Conservation (phyloP, 2,888 invertebrate genomes). For the Eupithecia vulgata region DNA sequence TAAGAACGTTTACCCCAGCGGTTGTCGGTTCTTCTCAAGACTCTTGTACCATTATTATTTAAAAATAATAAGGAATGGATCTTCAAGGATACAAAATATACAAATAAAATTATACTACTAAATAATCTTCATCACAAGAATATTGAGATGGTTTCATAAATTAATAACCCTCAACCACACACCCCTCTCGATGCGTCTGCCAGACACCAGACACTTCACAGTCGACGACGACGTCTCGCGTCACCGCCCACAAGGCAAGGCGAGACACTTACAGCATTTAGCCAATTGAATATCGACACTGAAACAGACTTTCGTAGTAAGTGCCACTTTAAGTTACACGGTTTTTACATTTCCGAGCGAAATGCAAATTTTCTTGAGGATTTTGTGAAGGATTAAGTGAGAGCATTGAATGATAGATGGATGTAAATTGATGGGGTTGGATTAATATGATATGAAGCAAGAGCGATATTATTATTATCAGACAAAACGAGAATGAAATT, state of each 20-base stretch:
- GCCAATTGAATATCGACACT: constrained; percentile 38
- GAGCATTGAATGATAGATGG: background rate
- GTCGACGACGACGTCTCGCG: background rate
- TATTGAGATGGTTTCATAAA: background rate
- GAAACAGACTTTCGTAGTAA: constrained; percentile 32
- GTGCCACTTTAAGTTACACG: constrained; percentile 40
- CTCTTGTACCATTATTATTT: too few relatives aligned
- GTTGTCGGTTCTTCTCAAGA: too few relatives aligned
- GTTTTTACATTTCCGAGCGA: constrained; percentile 37
- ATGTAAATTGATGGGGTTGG: background rate
- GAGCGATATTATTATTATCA: background rate
- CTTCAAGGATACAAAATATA: too few relatives aligned
- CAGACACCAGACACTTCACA: background rate
- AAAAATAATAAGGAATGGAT: too few relatives aligned
- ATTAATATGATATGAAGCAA: background rate
- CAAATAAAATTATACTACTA: too few relatives aligned
- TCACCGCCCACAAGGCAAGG: background rate
- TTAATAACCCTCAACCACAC: background rate
- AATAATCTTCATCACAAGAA: background rate
- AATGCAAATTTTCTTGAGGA: constrained; percentile 22
- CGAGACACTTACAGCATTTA: constrained; percentile 27
- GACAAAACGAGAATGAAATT: too few relatives aligned
- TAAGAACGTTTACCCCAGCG: too few relatives aligned
- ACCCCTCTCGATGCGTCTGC: background rate
- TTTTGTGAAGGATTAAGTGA: background rate